Base-by-base conservation (phyloP, 2,797 vertebrate genomes). In the Orestias chungarensis region DNA sequence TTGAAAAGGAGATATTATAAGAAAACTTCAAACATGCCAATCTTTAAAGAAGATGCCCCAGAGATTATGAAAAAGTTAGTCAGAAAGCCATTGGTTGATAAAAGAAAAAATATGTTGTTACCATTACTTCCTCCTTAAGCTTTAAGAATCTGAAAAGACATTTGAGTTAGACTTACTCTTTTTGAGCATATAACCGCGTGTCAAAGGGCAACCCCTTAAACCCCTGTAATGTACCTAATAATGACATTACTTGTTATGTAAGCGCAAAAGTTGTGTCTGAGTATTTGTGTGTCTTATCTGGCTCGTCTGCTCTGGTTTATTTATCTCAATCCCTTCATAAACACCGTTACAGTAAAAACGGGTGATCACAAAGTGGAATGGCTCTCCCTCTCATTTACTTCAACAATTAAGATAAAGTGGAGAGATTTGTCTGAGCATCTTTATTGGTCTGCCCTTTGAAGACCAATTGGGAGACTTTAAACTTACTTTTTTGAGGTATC, bases 321-420 rank as follows among this genome's bases (percentile, higher is more conserved):
- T 86, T 87, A 88, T 86, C 73, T 71, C 70, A 54, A 47, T 86
- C 65, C 73, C 75, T 87, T 83, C 73, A 87, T 87, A 90, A 90
- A 92, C 89, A 91, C 78, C 77, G 87, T 91, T 86, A 86, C 68
- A 79, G 81, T 83, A 75, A 84, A 84, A 89, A 92, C 82, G 89
- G 75, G 86, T 89, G 85, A 89, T 82, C 73, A 75, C 84, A 84
- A 88, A 86, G 70, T 77, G 76, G 42, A 80, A 70, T 77, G 66
- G 38, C 77, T 80, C 73, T 80, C 73, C 81, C 81, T 84, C 82
- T 78, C 79, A 88, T 90, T 82, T 82, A 80, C 83, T 80, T 25
- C 14, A 64, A 80, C 82, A 79, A 81, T 89, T 81, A 87, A 88
- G 89, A 92, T 91, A 74, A 91, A 82, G 76, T 76, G 73, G 59